Conservation (phyloP, 1,140 invertebrate species). For the Papilio xuthus region DNA sequence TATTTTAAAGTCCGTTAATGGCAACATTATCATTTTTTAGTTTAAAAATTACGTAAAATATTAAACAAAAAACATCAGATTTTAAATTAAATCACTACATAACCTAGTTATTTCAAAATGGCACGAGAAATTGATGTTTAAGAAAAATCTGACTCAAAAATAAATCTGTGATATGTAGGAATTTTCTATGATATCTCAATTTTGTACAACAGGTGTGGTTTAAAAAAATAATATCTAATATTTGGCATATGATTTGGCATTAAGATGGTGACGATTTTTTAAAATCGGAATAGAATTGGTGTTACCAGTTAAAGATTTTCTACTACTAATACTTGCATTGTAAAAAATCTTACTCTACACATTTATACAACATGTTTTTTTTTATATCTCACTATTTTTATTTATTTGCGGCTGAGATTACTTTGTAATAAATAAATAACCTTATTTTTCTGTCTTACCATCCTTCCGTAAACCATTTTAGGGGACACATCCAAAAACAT, state of each 20-base stretch:
- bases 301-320: not conserved
- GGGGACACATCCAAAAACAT: too few relatives aligned
- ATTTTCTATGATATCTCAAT: slow-evolving; percentile 30
- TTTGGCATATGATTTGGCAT: slow-evolving; percentile 71
- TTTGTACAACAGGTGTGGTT: slow-evolving; percentile 34
- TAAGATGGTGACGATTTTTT: slow-evolving; percentile 38
- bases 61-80: too few relatives aligned
- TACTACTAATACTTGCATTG: slow-evolving; percentile 10
- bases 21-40: not conserved
- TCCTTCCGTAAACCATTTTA: too few relatives aligned
- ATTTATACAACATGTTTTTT: slow-evolving; percentile 1
- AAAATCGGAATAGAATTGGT: not conserved
- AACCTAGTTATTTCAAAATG: not conserved
- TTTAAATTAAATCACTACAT: not conserved
- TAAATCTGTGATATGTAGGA: slow-evolving; percentile 35
- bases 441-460: too few relatives aligned
- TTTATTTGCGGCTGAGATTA: not conserved
- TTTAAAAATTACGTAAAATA: too few relatives aligned
- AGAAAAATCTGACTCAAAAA: slow-evolving; percentile 6
- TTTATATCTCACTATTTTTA: not conserved
- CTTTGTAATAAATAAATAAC: too few relatives aligned
- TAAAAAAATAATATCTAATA: slow-evolving; percentile 47
- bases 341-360: slow-evolving; percentile 20
- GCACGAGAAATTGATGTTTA: not conserved
- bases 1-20: not conserved